A percentile compares a stretch with the other conserved stretches of the same genome.
Evolutionary conservation across 2,888 invertebrate species (phyloP).

Genomic region (Amphipoea oculea): DNA sequence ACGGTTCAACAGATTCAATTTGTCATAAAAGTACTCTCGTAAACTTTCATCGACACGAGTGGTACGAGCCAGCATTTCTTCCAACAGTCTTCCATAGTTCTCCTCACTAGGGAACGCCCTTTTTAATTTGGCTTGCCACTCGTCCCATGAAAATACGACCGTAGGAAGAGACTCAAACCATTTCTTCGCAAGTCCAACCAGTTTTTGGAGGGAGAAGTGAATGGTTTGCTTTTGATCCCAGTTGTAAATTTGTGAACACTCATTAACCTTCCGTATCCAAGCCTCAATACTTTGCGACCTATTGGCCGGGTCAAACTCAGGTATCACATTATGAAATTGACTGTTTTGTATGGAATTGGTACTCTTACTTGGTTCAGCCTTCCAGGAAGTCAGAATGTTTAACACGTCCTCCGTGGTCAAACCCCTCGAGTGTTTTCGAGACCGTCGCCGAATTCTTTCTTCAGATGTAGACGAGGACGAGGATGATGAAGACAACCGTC

Average conservation of each 20-base stretch:
- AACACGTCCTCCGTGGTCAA: background rate
- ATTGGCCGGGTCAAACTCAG: background rate
- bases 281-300: background rate
- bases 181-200: background rate
- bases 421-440: background rate
- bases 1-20: background rate
- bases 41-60: background rate
- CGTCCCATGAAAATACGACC: background rate
- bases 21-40: conserved; percentile 1
- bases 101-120: conserved; percentile 2
- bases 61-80: background rate
- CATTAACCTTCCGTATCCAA: background rate
- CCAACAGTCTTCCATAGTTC: background rate
- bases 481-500: background rate
- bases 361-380: background rate
- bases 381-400: background rate
- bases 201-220: background rate
- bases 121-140: background rate
- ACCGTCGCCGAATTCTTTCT: background rate
- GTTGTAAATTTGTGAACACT: background rate
- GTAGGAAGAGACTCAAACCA: background rate
- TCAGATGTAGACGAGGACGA: background rate
- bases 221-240: conserved; percentile 3
- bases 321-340: background rate
- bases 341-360: background rate